Evolutionary conservation across 1,140 invertebrate species (phyloP).

Genomic region (Drosophila sturtevanti): DNA sequence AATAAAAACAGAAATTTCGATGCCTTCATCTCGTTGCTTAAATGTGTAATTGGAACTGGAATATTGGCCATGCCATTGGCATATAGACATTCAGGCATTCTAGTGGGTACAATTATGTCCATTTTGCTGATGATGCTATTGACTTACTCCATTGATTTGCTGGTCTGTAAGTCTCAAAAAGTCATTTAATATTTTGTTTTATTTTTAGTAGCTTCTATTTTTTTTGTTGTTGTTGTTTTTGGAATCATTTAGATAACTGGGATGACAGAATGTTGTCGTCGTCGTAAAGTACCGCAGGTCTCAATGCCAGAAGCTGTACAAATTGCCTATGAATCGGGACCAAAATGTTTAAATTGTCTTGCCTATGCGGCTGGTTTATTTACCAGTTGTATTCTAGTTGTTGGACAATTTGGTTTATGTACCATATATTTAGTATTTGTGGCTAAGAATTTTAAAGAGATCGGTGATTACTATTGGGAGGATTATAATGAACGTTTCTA

Average conservation of each 20-base stretch:
- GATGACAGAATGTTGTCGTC: conserved; percentile 66
- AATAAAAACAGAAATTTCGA: conserved; percentile 52
- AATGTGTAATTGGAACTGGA: conserved; percentile 64
- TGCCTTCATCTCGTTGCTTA: conserved; percentile 58
- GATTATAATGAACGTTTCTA: conserved; percentile 46
- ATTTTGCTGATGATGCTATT: conserved; percentile 56
- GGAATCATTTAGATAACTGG: conserved; percentile 47
- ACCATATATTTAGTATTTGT: conserved; percentile 67
- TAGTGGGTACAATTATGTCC: conserved; percentile 35
- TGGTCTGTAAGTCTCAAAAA: conserved; percentile 65
- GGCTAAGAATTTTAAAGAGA: conserved; percentile 65
- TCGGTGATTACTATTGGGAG: conserved; percentile 47
- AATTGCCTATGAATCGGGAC: conserved; percentile 59
- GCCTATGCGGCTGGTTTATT: conserved; percentile 30
- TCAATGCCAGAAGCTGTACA: conserved; percentile 61
- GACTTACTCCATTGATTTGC: conserved; percentile 68
- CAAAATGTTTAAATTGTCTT: conserved; percentile 43
- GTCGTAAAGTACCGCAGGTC: conserved; percentile 54
- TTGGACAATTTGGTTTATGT: conserved; percentile 62
- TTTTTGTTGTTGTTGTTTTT: too few species aligned
- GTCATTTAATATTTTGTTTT: too few species aligned
- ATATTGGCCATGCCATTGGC: conserved; percentile 64
- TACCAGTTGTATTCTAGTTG: conserved; percentile 56
- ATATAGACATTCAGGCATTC: conserved; percentile 48
- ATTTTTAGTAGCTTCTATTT: conserved; percentile 4